Conservation (phyloP, 1,140 invertebrate genomes). For the Drepana arcuata region DNA sequence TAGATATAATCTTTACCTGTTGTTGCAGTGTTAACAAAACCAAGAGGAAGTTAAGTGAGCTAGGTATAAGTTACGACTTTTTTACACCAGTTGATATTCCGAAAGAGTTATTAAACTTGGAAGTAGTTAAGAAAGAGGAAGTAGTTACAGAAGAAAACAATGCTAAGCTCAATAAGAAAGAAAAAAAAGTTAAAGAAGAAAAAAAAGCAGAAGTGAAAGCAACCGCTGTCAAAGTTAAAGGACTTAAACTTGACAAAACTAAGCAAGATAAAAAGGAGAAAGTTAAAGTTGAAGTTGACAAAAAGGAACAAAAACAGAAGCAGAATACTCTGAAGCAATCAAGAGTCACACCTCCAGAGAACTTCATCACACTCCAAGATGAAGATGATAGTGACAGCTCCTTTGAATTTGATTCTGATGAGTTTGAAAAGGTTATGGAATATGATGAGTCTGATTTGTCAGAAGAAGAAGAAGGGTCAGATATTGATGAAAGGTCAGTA, state of each 20-base stretch:
- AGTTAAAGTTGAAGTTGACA: constrained; percentile 6
- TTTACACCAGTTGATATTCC: constrained; percentile 63
- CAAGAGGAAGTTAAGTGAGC: constrained; percentile 42
- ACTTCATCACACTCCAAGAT: constrained; percentile 33
- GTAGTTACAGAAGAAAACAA: constrained; percentile 8
- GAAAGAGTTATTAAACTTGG: constrained; percentile 21
- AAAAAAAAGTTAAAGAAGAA: constrained; percentile 8
- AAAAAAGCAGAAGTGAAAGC: constrained; percentile 2
- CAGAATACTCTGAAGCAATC: constrained; percentile 24
- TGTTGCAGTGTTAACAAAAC: constrained; percentile 43
- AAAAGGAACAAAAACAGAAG: constrained; percentile 17
- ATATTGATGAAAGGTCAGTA: too few species aligned
- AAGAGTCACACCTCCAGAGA: constrained; percentile 24
- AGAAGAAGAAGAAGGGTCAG: constrained; percentile 14
- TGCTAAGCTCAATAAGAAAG: constrained; percentile 14
- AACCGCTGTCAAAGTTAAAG: constrained; percentile 7
- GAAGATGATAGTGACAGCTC: constrained; percentile 35
- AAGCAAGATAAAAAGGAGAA: constrained; percentile 9
- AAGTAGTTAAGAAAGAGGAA: constrained; percentile 4
- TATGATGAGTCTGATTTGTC: constrained; percentile 11
- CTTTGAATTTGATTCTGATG: constrained; percentile 48
- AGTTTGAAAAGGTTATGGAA: constrained; percentile 39
- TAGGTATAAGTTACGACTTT: constrained; percentile 63
- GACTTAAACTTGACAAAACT: background rate
- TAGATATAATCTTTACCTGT: too few species aligned